Evolutionary conservation across 2,888 invertebrate species (phyloP).

Genomic region (Rhagium mordax): DNA sequence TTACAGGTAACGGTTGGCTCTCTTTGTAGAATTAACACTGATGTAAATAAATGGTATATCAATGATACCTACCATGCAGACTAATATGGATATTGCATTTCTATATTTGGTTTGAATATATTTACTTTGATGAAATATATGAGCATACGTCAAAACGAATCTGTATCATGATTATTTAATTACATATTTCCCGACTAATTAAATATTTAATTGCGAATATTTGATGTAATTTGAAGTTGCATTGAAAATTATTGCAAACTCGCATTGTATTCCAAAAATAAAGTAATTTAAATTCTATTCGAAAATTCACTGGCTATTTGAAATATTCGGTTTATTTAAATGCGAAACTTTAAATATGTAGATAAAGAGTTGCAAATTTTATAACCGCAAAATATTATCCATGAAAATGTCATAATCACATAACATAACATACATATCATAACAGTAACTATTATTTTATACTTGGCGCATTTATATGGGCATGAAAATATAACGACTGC

Average conservation of each 20-base stretch:
- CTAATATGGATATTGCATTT: background rate
- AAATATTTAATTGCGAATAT: background rate
- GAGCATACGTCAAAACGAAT: background rate
- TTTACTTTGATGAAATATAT: background rate
- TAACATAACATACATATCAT: slow-evolving; percentile 20
- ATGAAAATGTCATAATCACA: slow-evolving; percentile 23
- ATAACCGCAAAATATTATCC: slow-evolving; percentile 1
- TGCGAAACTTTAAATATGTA: background rate
- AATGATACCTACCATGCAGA: too few species aligned
- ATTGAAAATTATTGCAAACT: background rate
- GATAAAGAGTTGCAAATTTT: slow-evolving; percentile 26
- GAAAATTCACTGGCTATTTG: background rate
- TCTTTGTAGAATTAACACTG: too few species aligned
- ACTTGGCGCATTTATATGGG: slow-evolving; percentile 22
- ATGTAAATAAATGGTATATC: too few species aligned
- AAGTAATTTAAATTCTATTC: background rate
- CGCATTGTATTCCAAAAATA: background rate
- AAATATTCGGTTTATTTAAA: background rate
- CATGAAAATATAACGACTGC: slow-evolving; percentile 25
- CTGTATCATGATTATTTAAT: background rate
- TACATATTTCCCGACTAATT: background rate
- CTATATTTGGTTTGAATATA: background rate
- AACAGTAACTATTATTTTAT: slow-evolving; percentile 32
- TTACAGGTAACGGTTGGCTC: too few species aligned
- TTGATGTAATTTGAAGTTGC: background rate